Evolutionary conservation across 2,113 vertebrate species (phyloP), one percentile per base, ranked within the genome.

Genomic region (Sorex fumeus): DNA sequence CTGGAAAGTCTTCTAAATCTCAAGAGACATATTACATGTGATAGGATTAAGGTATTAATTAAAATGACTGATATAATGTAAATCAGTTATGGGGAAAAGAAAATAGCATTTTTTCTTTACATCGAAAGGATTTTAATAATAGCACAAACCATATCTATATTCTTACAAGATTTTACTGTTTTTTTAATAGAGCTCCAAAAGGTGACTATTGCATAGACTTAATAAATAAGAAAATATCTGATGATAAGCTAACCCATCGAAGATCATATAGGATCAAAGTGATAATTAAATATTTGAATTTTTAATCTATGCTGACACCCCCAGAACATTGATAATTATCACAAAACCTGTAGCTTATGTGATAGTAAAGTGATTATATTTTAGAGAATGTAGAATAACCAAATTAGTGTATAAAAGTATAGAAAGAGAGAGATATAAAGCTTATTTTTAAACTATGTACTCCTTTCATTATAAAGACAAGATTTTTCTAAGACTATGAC

Each of bases 401-500:
- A 74, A 88, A 8, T 47, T 47, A 80, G 71, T 62, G 9, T 57
- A 15, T n/a, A 77, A 66, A 57, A 81, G 23, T 2, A 0, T 32
- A 30, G 16, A 66, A 34, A 47, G 8, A 16, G 47, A 67, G 75
- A 16, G 72, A 36, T 50, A 50, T 2, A 50, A 50, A 50, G n/a
- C 57, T 60, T 60, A 60, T 60, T 60, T 60, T 67, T 80, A 30
- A 1, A 47, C 84, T 28, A 53, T 74, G 0, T 3, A 5, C 0
- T 87, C 7, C 11, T 45, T 62, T 64, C 45, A 69, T 60, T 57
- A 25, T 91, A 21, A 74, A 91, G 0, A 0, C 4, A 60, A 13
- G 19, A 89, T 85, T 84, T 85, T 66, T 8, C 3, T 81, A 64
- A 81, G 9, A 77, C 64, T 85, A 70, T 88, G 60, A 75, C 7